phyloP scores from a whole-genome alignment of 1,140 invertebrate genomes.

The Sinonovacula constricta region DNA sequence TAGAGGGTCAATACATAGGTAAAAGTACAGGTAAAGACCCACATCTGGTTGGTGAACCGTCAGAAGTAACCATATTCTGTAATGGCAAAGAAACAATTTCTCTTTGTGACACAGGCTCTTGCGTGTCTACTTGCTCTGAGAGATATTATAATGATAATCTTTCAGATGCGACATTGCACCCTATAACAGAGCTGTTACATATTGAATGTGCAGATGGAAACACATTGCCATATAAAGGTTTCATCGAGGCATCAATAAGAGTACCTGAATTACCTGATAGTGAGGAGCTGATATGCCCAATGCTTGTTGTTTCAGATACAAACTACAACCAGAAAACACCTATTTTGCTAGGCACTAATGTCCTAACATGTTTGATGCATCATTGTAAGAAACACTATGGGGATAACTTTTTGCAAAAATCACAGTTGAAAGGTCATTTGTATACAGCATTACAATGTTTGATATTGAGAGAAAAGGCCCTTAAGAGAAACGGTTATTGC shows the following conservation, averaged over 20 bases:
- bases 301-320: not conserved
- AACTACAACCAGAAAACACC: not conserved
- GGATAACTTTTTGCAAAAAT: slow-evolving; percentile 8
- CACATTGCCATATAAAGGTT: slow-evolving; percentile 15
- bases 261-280: slow-evolving; percentile 1
- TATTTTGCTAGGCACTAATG: not conserved
- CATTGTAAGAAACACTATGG: not conserved
- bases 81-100: not conserved
- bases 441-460: slow-evolving; percentile 19
- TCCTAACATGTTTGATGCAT: not conserved
- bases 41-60: slow-evolving; percentile 7
- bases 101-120: slow-evolving; percentile 15
- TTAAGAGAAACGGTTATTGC: not conserved
- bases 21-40: slow-evolving; percentile 3
- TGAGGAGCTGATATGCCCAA: not conserved
- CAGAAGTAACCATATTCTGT: slow-evolving; percentile 1
- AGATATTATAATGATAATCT: slow-evolving; percentile 21
- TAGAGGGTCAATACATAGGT: slow-evolving; percentile 13
- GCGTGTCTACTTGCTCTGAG: not conserved
- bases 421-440: slow-evolving; percentile 2
- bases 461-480: slow-evolving; percentile 2
- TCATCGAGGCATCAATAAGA: not conserved
- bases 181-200: not conserved
- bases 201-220: slow-evolving; percentile 38
- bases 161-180: not conserved